A percentile compares a stretch with the other conserved stretches of the same genome.
These are phyloP conservation scores for Caenorhabditis angaria DNA, from an alignment of 2,888 invertebrate genomes.

Conservation along the genomic window DNA sequence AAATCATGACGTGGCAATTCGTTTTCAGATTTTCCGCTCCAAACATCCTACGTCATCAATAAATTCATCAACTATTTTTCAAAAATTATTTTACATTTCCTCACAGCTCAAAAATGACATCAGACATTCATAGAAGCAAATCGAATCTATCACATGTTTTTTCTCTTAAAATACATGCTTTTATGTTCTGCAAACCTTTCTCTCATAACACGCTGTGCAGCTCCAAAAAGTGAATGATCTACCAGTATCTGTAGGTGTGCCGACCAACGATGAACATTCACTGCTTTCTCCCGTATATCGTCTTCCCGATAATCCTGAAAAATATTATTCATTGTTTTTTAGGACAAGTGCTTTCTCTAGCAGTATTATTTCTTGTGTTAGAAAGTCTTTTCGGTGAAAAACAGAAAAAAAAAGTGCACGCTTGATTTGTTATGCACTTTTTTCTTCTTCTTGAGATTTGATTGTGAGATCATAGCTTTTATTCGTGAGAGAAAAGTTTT, in stretches of 20 bases:
- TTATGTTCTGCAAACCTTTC: constrained; percentile 38
- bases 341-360: no score
- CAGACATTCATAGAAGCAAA: no score
- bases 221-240: constrained; percentile 53
- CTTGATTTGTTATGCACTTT: constrained; percentile 1
- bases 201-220: constrained; percentile 61
- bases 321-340: neutral
- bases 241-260: constrained; percentile 71
- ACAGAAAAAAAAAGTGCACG: neutral
- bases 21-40: no score
- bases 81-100: no score
- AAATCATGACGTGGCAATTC: no score
- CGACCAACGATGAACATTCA: constrained; percentile 69
- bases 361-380: neutral
- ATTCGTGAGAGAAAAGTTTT: no score
- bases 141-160: neutral
- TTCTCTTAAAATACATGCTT: no score
- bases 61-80: no score
- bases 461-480: neutral
- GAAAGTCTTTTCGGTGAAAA: neutral
- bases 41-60: no score
- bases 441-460: no score
- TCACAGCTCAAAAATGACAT: no score
- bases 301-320: constrained; percentile 58
- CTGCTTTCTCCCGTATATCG: constrained; percentile 70